These are phyloP conservation scores for Perca schrenkii DNA, from an alignment of 2,113 vertebrate genomes.

Conservation along the genomic window DNA sequence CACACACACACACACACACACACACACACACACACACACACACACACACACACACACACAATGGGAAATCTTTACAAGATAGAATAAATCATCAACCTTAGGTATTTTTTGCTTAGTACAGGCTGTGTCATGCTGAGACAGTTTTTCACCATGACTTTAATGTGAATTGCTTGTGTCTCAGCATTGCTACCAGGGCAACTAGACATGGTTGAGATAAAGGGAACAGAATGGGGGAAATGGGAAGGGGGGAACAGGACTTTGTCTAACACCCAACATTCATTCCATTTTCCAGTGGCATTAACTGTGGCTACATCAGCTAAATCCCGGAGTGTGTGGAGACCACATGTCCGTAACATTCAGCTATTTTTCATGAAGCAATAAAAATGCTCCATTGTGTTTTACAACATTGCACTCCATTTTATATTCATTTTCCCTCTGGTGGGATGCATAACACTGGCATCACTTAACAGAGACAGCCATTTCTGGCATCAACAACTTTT, in stretches of 20 bases:
- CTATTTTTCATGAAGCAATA: constrained; percentile 35
- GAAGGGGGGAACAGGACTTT: neutral
- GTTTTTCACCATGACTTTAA: constrained; percentile 43
- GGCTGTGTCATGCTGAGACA: constrained; percentile 38
- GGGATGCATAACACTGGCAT: constrained; percentile 3
- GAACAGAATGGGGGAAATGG: neutral
- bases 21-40: neutral
- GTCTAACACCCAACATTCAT: constrained; percentile 3
- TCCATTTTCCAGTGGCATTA: constrained; percentile 22
- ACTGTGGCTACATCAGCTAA: constrained; percentile 14
- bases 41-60: neutral
- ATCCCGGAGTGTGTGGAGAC: constrained; percentile 5
- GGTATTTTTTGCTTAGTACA: constrained; percentile 4
- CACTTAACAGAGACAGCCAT: neutral
- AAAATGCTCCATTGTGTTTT: constrained; percentile 52
- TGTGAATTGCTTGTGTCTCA: constrained; percentile 29
- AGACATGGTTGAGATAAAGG: neutral
- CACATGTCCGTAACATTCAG: constrained; percentile 6
- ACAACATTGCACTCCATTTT: constrained; percentile 45
- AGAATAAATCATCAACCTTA: constrained; percentile 16
- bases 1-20: neutral
- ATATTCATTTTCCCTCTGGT: constrained; percentile 24
- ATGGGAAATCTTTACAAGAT: constrained; percentile 3
- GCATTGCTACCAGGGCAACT: constrained; percentile 27
- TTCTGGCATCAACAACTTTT: neutral